Evolutionary conservation across 2,113 vertebrate genomes (phyloP).

Genomic region (Phylloscopus trochilus): DNA sequence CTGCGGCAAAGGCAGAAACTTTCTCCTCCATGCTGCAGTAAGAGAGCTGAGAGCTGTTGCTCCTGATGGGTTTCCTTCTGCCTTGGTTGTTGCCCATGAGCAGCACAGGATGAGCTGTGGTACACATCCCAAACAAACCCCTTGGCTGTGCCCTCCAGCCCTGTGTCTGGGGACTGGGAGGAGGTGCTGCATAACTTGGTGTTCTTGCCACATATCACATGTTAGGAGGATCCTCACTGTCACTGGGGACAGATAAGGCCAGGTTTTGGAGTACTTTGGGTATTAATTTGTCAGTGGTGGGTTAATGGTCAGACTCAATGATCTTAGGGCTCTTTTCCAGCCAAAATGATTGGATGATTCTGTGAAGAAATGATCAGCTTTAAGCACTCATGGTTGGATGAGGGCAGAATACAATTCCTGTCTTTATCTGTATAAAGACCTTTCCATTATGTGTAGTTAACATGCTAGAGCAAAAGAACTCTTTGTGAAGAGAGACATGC

Average conservation of each 20-base stretch:
- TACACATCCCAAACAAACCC: too few species aligned
- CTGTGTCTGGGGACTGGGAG: not conserved
- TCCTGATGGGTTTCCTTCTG: not conserved
- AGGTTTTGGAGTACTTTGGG: not conserved
- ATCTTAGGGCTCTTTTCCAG: not conserved
- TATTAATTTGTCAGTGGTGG: not conserved
- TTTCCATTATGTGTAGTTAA: not conserved
- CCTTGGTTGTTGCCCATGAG: not conserved
- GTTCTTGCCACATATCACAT: rapidly evolving
- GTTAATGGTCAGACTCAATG: not conserved
- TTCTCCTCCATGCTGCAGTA: not conserved
- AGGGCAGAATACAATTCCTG: not conserved
- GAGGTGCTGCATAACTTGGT: not conserved
- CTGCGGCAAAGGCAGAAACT: not conserved
- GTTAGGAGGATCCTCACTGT: not conserved
- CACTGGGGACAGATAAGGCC: not conserved
- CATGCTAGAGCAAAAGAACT: not conserved
- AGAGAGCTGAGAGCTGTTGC: not conserved
- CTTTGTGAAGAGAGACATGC: not conserved
- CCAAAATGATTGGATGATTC: not conserved
- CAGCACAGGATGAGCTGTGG: not conserved
- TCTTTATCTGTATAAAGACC: not conserved
- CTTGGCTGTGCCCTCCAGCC: not conserved
- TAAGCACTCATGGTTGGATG: rapidly evolving
- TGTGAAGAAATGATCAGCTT: not conserved